Conservation (phyloP, 53 echinoderm and acorn worm species). For the Temnopleurus reevesii region DNA sequence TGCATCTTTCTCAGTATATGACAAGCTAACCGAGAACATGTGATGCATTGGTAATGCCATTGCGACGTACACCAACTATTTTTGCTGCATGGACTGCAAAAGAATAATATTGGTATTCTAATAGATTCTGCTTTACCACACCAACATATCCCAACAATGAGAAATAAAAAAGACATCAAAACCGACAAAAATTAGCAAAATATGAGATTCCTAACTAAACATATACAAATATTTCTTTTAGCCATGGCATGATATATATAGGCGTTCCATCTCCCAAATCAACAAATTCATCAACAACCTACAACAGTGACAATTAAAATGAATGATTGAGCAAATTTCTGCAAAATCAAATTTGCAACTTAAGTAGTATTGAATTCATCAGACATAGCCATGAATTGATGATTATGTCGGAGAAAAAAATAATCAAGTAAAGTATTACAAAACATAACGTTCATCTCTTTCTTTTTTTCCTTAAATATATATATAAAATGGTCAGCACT, state of each 20-base stretch:
- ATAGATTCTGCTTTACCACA: slow-evolving; percentile 11
- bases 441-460: slow-evolving; percentile 53
- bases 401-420: slow-evolving; percentile 23
- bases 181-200: background rate
- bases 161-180: background rate
- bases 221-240: background rate
- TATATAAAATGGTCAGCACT: slow-evolving; percentile 61
- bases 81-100: background rate
- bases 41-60: background rate
- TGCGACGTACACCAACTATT: background rate
- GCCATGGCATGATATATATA: background rate
- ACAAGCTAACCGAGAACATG: background rate
- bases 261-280: background rate
- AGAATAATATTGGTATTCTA: background rate
- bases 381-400: background rate
- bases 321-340: slow-evolving; percentile 21
- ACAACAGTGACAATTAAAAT: background rate
- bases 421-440: slow-evolving; percentile 38
- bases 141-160: background rate
- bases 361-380: slow-evolving; percentile 18
- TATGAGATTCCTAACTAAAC: background rate
- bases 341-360: slow-evolving; percentile 36
- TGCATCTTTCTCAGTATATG: background rate
- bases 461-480: slow-evolving; percentile 37
- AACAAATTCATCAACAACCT: slow-evolving; percentile 16